Conservation (phyloP, 2,113 vertebrate genomes). For the Calonectris borealis region DNA sequence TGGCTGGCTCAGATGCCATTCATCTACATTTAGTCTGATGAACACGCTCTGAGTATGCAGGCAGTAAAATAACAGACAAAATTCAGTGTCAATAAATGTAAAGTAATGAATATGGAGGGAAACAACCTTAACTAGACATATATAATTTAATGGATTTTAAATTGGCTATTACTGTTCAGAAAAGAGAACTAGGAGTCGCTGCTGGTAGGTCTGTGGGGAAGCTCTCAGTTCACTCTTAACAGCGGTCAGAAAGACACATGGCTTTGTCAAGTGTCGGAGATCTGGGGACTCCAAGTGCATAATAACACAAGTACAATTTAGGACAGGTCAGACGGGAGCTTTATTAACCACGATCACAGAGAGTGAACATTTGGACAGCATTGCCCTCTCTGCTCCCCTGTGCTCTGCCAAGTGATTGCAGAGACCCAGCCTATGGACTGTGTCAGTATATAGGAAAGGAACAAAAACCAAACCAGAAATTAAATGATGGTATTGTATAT, state of each 20-base stretch:
- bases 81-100: constrained; percentile 5
- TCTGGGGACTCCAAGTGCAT: not conserved
- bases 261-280: not conserved
- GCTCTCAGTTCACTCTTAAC: not conserved
- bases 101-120: not conserved
- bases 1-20: not conserved
- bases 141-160: constrained; percentile 24
- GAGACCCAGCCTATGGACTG: not conserved
- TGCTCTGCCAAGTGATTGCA: not conserved
- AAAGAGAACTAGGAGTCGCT: not conserved
- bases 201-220: not conserved
- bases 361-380: not conserved
- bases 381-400: not conserved
- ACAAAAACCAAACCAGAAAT: not conserved
- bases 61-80: constrained; percentile 9
- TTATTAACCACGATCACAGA: not conserved
- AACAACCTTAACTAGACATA: not conserved
- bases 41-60: not conserved
- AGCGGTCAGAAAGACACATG: not conserved
- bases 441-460: not conserved
- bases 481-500: not conserved
- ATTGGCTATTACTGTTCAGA: not conserved
- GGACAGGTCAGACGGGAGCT: not conserved
- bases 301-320: not conserved
- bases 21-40: not conserved